A percentile compares a stretch with the other conserved stretches of the same genome.
Conservation (phyloP, 2,888 invertebrate genomes). For the Diogma glabrata region DNA sequence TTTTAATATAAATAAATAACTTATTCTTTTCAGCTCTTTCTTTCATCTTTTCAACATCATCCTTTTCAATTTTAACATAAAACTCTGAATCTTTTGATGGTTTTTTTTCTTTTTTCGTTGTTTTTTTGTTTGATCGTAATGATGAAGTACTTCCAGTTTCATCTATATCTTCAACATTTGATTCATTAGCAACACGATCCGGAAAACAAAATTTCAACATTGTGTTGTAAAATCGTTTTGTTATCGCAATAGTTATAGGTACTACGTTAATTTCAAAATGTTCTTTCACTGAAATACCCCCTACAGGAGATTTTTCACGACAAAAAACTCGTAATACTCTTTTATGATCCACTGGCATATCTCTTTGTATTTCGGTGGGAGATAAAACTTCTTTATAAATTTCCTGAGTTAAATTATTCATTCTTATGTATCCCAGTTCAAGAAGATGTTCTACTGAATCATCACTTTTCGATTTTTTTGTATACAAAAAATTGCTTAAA, state of each 20-base stretch:
- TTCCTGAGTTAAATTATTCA: constrained; percentile 92
- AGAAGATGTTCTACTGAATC: constrained; percentile 95
- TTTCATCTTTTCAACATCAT: constrained; percentile 83
- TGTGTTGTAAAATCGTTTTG: constrained; percentile 93
- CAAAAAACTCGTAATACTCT: constrained; percentile 90
- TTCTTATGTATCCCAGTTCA: constrained; percentile 89
- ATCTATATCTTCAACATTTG: constrained; percentile 45
- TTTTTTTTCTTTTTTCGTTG: constrained; percentile 37
- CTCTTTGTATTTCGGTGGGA: constrained; percentile 65
- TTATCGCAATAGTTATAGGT: constrained; percentile 82
- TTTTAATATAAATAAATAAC: constrained; percentile 96
- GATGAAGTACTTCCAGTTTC: constrained; percentile 41
- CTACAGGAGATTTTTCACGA: constrained; percentile 90
- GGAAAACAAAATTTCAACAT: constrained; percentile 98
- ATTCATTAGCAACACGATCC: constrained; percentile 75
- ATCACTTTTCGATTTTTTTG: constrained; percentile 90
- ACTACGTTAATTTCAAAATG: constrained; percentile 98
- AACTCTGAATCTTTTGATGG: constrained; percentile 73
- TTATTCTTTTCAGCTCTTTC: constrained; percentile 98
- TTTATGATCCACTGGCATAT: constrained; percentile 85
- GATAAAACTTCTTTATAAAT: constrained; percentile 80
- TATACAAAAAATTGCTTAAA: constrained; percentile 92
- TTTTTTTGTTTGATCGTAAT: constrained; percentile 35
- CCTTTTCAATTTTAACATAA: constrained; percentile 78
- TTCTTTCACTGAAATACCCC: constrained; percentile 98